Percentiles rank a stretch among this genome's conserved stretches.
Evolutionary conservation across 2,888 invertebrate species (phyloP).

Genomic region (Drosophila cracens): DNA sequence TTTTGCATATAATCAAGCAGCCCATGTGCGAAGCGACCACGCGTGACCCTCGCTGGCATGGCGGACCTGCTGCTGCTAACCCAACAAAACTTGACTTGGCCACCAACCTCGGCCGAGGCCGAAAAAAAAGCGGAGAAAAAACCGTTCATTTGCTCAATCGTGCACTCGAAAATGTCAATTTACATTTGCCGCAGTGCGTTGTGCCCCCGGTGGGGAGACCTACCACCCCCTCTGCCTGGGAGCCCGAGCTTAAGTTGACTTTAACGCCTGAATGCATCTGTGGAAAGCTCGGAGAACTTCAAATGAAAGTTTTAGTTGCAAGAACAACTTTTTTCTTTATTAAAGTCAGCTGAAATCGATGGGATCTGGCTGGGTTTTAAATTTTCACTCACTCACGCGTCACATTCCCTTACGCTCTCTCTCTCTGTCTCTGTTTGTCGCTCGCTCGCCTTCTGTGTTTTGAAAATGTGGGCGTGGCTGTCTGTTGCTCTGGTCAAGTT

Average conservation of each 20-base stretch:
- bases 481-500: conserved; percentile 76
- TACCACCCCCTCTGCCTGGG: neutral
- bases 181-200: conserved; percentile 68
- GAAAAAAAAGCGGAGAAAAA: neutral
- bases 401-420: neutral
- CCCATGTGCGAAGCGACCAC: conserved; percentile 56
- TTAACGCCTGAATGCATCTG: conserved; percentile 75
- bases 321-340: conserved; percentile 63
- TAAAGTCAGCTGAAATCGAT: conserved; percentile 68
- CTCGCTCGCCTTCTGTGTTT: conserved; percentile 36
- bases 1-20: conserved; percentile 73
- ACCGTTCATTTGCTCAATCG: conserved; percentile 77
- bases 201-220: conserved; percentile 21
- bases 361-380: conserved; percentile 50
- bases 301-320: conserved; percentile 66
- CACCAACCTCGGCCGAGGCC: conserved; percentile 52
- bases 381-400: conserved; percentile 39
- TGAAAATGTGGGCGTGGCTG: conserved; percentile 74
- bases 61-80: conserved; percentile 61
- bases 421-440: neutral
- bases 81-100: conserved; percentile 69
- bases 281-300: conserved; percentile 37
- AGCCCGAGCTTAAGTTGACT: conserved; percentile 70
- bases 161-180: conserved; percentile 80
- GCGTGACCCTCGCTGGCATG: conserved; percentile 48